Evolutionary conservation across 2,888 invertebrate genomes (phyloP), one percentile per base, ranked within the genome.

Genomic region (Macrophya annulata): DNA sequence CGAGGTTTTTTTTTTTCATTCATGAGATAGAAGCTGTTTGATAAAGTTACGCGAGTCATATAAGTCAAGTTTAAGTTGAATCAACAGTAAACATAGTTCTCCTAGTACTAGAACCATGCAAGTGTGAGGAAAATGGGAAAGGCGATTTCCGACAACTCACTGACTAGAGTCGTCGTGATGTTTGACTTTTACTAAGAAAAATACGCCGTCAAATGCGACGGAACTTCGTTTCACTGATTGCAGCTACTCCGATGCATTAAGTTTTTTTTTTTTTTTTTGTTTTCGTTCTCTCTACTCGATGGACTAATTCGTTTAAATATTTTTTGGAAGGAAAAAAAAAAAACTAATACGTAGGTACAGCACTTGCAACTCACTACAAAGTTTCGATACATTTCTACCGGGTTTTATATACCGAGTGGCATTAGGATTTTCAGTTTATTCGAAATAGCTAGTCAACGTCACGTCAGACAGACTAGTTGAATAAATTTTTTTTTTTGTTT

Each of bases 161-260:
- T 2, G 31, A 31, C 31, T 31, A 3, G 31, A 31, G 31, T 9
- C 62, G 45, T 48, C 31, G 83, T 40, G 83, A 83, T 71, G 83
- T 83, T 83, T 83, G 83, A 83, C 83, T 83, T 83, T 51, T 48
- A 12, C 68, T 45, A 83, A 83, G 83, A 83, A 83, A 83, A 83
- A 83, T 71, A 83, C 83, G 25, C 48, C 83, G 83, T 83, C 83
- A 71, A 83, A 48, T 83, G n/a, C 83, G 48, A n/a, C n/a, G 31
- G 37, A 83, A 83, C 68, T 83, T 83, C n/a, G 68, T 68, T 83
- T 68, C 83, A 83, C 83, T 83, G 83, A 83, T 83, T 83, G 83
- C 83, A 31, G 31, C 31, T 31, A 83, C 48, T 10, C 10, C 37
- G 83, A 83, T 71, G 59, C 40, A 43, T 83, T 68, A 31, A 68